Evolutionary conservation across 2,888 invertebrate species (phyloP), one percentile per base, ranked within the genome.

Genomic region (Drosophila niveifrons): DNA sequence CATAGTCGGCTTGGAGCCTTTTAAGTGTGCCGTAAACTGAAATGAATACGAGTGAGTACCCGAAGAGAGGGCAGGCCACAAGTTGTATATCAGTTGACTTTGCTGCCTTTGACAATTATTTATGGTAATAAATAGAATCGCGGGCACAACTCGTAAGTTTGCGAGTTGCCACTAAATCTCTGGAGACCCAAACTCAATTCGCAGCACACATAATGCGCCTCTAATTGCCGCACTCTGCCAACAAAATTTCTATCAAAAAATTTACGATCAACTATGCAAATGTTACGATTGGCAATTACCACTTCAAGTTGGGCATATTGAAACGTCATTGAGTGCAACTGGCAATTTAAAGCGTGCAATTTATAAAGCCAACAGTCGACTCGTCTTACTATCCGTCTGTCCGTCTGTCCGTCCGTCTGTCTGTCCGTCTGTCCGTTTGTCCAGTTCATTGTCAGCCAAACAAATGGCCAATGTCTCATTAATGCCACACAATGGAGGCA

Each of bases 41-140:
- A 88, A 87, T 87, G 80, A 80, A 88, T 87, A 88, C 84, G 76
- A 70, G 31, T 23, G 46, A 47, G 31, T 59, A 43, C 58, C 43
- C 29, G 51, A 11, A 43, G 53, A 43, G 53, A 76, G 67, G 64
- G 69, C 67, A 64, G 69, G 66, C 71, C 72, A 66, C 61, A 36
- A n/a, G 36, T n/a, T 81, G 84, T 83, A 83, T 75, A 83, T 75
- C 87, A 81, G 84, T 81, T 86, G 79, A 81, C 87, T 83, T 73
- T 79, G 65, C 75, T 72, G 66, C 47, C 88, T 73, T 82, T 88
- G 87, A 87, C 88, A 87, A 87, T 87, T 86, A 86, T 86, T 88
- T 88, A 87, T 88, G 88, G 88, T 86, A 87, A 87, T 88, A 87
- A 81, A 88, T 78, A 86, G 86, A 86, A 78, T 71, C 83, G 88